Base-by-base conservation (phyloP, 2,797 vertebrate genomes). In the Craterocephalus amniculus region DNA sequence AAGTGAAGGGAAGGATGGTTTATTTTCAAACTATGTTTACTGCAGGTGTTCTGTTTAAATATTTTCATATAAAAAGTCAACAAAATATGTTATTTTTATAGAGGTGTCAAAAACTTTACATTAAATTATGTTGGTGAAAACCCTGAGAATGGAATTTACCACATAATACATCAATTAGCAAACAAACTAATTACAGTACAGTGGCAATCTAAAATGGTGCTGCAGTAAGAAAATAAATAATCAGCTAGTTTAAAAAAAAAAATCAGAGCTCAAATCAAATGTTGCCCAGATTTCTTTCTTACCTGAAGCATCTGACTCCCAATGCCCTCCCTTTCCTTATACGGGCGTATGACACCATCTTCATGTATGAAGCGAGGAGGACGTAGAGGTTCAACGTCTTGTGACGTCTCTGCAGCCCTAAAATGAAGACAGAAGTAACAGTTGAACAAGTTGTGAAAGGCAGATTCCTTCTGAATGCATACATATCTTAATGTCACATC, bases 231-330 rank as follows among this genome's bases (percentile, higher is more conserved):
- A 31, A 31, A 31, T 31, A 43, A 43, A 43, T 6, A 43, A 2
- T 18, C 36, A 38, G 11, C 12, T 18, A 2, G 40, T 43, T 43
- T 43, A 32, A 32, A 32, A 32, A 32, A 7, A 8, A 18, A 36
- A 34, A 26, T 24, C 27, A 18, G 27, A 59, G 7, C 4, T 16
- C 1, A n/a, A 24, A 7, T 54, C 18, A 14, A 6, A 29, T 9
- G 26, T n/a, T n/a, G 32, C 0, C 38, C 10, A 34, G 11, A 29
- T 45, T n/a, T 68, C 24, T 24, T 9, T 60, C 71, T 91, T 92
- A 98, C 98, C 97, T 98, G 97, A 87, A 99, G 95, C 96, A 99
- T 97, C 80, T 99, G 97, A 91, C 96, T 98, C 89, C 98, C 98
- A 0, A 96, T 16, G 56, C 97, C 97, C 86, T 99, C 97, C 75